Conservation (phyloP, 2,113 vertebrate species). For the Cynoglossus semilaevis region DNA sequence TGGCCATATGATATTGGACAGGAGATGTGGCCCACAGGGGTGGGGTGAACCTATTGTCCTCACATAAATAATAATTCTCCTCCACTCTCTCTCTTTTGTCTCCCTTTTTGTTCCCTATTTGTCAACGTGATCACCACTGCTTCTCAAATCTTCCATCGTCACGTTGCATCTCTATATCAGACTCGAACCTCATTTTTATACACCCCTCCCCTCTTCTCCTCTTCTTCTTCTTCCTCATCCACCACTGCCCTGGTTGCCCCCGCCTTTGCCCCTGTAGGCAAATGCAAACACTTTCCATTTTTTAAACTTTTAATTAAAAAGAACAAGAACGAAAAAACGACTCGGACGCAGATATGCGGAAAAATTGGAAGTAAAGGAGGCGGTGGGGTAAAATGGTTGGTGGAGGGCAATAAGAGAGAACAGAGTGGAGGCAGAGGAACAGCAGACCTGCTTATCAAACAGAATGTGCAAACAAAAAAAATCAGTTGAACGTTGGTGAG, state of each 20-base stretch:
- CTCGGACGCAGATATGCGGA: neutral
- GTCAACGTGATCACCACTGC: neutral
- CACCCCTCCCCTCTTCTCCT: slow-evolving; percentile 15
- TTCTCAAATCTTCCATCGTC: neutral
- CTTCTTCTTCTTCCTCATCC: slow-evolving; percentile 6
- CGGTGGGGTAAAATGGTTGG: slow-evolving; percentile 21
- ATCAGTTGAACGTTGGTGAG: slow-evolving; percentile 38
- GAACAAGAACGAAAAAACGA: slow-evolving; percentile 15
- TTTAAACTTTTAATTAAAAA: slow-evolving; percentile 35
- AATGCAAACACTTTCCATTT: slow-evolving; percentile 45
- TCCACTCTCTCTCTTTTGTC: neutral
- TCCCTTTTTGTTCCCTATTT: neutral
- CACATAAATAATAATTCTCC: slow-evolving; percentile 25
- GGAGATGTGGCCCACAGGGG: slow-evolving; percentile 26
- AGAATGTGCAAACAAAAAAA: slow-evolving; percentile 48
- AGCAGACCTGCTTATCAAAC: slow-evolving; percentile 11
- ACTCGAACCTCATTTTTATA: slow-evolving; percentile 1
- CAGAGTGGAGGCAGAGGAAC: neutral
- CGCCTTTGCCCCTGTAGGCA: slow-evolving; percentile 42
- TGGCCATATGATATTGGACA: slow-evolving; percentile 26
- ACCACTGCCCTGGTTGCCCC: slow-evolving; percentile 31
- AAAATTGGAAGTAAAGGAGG: slow-evolving; percentile 5
- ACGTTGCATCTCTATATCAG: slow-evolving; percentile 10
- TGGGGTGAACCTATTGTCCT: slow-evolving; percentile 47
- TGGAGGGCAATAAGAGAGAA: no score